These are phyloP conservation scores for Caenorhabditis zanzibari DNA, from an alignment of 2,888 invertebrate genomes.

Conservation along the genomic window DNA sequence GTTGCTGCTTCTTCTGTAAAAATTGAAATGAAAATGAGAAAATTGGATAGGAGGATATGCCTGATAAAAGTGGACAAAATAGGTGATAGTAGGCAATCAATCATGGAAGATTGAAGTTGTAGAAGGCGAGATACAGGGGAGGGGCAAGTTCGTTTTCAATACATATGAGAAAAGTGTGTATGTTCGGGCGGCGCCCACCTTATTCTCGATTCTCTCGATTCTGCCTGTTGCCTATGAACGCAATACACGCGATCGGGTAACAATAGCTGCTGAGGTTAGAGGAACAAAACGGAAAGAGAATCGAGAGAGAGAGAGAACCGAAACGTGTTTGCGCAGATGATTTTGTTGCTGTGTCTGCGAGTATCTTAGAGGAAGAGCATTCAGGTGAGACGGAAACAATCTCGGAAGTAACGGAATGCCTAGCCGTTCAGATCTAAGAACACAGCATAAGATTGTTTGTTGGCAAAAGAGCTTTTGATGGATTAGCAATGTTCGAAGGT, in stretches of 20 bases:
- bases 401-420: neutral
- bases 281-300: constrained; percentile 19
- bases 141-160: constrained; percentile 48
- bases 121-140: neutral
- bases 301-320: constrained; percentile 21
- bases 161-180: constrained; percentile 56
- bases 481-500: too few relatives aligned
- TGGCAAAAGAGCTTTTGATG: too few relatives aligned
- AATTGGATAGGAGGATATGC: constrained; percentile 15
- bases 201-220: constrained; percentile 21
- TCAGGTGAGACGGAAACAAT: neutral
- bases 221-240: constrained; percentile 41
- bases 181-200: constrained; percentile 43
- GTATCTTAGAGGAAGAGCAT: constrained; percentile 28
- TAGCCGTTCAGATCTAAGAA: too few relatives aligned
- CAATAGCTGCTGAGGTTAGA: constrained; percentile 33
- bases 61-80: constrained; percentile 61
- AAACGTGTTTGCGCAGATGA: constrained; percentile 64
- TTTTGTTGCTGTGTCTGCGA: constrained; percentile 37
- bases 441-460: too few relatives aligned
- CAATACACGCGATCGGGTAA: constrained; percentile 63
- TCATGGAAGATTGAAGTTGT: constrained; percentile 39
- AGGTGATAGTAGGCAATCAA: constrained; percentile 65
- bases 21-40: neutral
- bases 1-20: constrained; percentile 60